Evolutionary conservation across 2,888 invertebrate genomes (phyloP), one percentile per base, ranked within the genome.

Genomic region (Leptodirus hochenwartii): DNA sequence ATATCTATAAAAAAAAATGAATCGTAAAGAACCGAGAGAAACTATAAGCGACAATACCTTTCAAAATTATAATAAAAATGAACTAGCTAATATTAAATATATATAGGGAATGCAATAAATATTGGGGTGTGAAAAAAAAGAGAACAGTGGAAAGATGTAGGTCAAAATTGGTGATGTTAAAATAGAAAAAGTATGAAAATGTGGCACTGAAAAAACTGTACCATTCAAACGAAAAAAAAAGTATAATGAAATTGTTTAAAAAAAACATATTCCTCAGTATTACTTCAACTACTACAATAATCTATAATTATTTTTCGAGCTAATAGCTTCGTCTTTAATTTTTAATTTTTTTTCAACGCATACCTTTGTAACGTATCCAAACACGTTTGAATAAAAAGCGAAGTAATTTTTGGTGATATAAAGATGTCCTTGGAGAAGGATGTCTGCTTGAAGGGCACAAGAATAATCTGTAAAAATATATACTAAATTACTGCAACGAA

Each of bases 301-400:
- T 28, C 10, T 23, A 28, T 10, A 10, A 17, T 17, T 28, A 9
- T 28, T 17, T 16, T 28, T 16, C 28, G n/a, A n/a, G n/a, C n/a
- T n/a, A n/a, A n/a, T n/a, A n/a, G n/a, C n/a, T n/a, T n/a, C n/a
- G n/a, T n/a, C n/a, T n/a, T n/a, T n/a, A n/a, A n/a, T n/a, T 27
- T 15, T 17, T 28, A 13, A 17, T 17, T 20, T 10, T 17, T 11
- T 29, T 26, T n/a, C 16, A 14, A 17, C 31, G 17, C 31, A 25
- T 58, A 85, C 84, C 72, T 84, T 84, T 47, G 88, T 85, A 40
- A 88, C 82, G 58, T 87, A 84, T 47, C 90, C 90, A 54, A 90
- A 87, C 34, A 93, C 88, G 56, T 90, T 90, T 38, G 91, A 90
- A 58, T 91, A 87, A 64, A 91, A 91, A 43, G 88, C 90, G 61